These are phyloP conservation scores for Archips crataeganus DNA, from an alignment of 2,888 invertebrate species.

Conservation along the genomic window DNA sequence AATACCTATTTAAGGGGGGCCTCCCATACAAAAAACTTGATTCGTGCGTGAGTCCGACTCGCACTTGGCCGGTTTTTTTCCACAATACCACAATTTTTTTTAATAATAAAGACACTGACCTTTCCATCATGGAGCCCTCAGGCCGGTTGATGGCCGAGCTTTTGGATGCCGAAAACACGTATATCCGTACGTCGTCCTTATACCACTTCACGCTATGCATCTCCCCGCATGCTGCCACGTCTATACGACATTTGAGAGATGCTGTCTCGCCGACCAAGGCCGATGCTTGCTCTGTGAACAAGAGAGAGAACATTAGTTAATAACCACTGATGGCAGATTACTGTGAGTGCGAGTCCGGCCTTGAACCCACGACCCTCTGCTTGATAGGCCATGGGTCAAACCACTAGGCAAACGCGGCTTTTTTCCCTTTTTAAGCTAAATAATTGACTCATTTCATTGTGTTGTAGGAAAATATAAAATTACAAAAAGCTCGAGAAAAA, in stretches of 20 bases:
- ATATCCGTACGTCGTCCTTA: conserved; percentile 89
- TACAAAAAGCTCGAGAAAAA: no score
- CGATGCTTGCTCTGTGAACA: conserved; percentile 83
- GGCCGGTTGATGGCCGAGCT: conserved; percentile 88
- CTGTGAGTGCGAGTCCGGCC: no score
- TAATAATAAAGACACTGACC: conserved; percentile 79
- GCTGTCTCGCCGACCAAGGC: conserved; percentile 90
- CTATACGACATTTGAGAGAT: conserved; percentile 90
- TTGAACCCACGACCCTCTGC: no score
- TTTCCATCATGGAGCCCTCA: conserved; percentile 89
- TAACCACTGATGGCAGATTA: no score
- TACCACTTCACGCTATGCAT: conserved; percentile 95
- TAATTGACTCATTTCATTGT: neutral
- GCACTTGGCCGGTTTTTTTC: no score
- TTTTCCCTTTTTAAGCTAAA: neutral
- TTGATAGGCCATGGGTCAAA: no score
- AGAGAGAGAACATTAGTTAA: conserved; percentile 23
- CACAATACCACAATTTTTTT: no score
- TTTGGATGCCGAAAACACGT: conserved; percentile 90
- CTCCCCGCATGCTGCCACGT: conserved; percentile 90
- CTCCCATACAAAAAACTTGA: no score
- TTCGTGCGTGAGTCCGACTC: no score
- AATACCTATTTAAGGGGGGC: no score
- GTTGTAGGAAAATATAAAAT: no score
- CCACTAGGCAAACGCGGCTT: no score